phyloP scores from a whole-genome alignment of 2,797 vertebrate genomes.

The Momotus momota region DNA sequence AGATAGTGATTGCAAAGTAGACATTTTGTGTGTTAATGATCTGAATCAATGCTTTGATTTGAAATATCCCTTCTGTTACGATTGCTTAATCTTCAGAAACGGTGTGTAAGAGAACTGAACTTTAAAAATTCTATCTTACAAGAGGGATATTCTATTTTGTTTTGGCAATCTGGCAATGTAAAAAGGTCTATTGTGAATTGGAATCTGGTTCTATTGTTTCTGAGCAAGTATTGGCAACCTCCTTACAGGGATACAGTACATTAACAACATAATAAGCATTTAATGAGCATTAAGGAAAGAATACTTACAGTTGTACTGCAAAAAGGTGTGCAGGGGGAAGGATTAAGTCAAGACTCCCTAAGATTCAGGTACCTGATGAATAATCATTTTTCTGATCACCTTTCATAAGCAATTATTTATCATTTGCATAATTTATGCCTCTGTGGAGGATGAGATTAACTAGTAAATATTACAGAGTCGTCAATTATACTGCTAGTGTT shows the following conservation, averaged over 20 bases:
- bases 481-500: background rate
- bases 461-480: background rate
- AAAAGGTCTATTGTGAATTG: background rate
- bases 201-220: background rate
- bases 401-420: background rate
- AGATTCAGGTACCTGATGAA: background rate
- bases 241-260: background rate
- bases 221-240: background rate
- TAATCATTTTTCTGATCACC: slow-evolving; percentile 10
- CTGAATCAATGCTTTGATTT: background rate
- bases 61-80: background rate
- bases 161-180: background rate
- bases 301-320: background rate
- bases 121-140: background rate
- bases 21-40: background rate
- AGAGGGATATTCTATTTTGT: background rate
- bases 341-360: background rate
- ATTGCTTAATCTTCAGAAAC: background rate
- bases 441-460: slow-evolving; percentile 5
- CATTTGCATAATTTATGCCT: background rate
- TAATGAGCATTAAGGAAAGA: background rate
- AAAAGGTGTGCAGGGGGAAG: background rate
- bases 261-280: background rate
- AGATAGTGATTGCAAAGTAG: background rate
- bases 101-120: background rate